A percentile compares a stretch with the other conserved stretches of the same genome.
Conservation (phyloP, 1,140 invertebrate species). For the Apocrypta bakeri region DNA sequence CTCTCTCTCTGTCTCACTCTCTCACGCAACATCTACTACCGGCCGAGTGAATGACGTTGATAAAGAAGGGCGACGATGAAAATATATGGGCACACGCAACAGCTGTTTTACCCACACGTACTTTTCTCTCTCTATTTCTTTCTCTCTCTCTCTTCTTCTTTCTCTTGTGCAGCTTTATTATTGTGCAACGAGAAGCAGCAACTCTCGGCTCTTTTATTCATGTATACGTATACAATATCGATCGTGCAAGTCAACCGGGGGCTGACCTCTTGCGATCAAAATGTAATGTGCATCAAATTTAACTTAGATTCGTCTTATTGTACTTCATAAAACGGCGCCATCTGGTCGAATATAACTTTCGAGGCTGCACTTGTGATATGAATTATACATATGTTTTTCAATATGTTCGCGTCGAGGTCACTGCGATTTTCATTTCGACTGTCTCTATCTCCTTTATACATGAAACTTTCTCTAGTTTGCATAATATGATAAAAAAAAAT, state of each 20-base stretch:
- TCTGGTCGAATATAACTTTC: not conserved
- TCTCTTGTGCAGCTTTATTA: too few relatives aligned
- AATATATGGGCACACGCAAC: not conserved
- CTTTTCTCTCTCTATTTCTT: not conserved
- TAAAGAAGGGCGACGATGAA: not conserved
- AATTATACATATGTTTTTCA: too few relatives aligned
- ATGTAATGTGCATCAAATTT: not conserved
- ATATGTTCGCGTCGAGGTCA: not conserved
- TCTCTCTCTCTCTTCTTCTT: not conserved
- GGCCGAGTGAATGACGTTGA: not conserved
- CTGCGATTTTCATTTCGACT: not conserved
- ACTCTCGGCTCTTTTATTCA: too few relatives aligned
- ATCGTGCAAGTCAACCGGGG: not conserved
- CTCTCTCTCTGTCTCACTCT: not conserved
- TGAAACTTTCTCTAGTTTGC: too few relatives aligned
- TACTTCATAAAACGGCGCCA: too few relatives aligned
- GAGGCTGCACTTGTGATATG: too few relatives aligned
- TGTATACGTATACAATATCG: too few relatives aligned
- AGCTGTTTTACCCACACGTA: not conserved
- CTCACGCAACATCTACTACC: not conserved
- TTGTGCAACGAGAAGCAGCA: too few relatives aligned
- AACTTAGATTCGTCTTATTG: not conserved
- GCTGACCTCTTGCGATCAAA: not conserved
- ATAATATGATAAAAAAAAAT: too few relatives aligned
- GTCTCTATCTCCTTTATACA: not conserved